phyloP scores from a whole-genome alignment of 2,797 vertebrate genomes.

The Gymnoscopelus braueri region DNA sequence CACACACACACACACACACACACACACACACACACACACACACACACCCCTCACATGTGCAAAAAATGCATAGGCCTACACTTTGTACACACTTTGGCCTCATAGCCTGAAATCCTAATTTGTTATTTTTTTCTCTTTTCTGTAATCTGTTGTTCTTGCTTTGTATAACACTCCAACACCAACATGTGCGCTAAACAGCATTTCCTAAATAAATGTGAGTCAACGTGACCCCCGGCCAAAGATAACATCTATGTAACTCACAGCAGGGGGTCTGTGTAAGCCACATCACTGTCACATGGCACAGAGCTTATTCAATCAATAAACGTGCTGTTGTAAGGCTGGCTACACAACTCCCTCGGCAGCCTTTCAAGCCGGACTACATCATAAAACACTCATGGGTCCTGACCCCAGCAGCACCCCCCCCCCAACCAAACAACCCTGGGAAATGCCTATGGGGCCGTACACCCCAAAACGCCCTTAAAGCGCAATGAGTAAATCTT shows the following conservation, averaged over 20 bases:
- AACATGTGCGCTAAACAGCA: no score
- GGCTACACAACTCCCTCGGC: constrained; percentile 39
- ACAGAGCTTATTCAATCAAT: constrained; percentile 87
- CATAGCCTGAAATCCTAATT: no score
- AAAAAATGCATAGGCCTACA: background rate
- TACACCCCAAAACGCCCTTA: constrained; percentile 37
- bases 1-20: no score
- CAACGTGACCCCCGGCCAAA: constrained; percentile 39
- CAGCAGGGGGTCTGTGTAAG: constrained; percentile 77
- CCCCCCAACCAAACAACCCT: constrained; percentile 28
- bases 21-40: no score
- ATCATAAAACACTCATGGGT: constrained; percentile 64
- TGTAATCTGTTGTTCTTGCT: no score
- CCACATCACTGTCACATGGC: constrained; percentile 73
- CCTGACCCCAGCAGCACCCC: constrained; percentile 48
- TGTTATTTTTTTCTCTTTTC: no score
- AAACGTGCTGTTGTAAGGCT: constrained; percentile 62
- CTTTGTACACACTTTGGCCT: no score
- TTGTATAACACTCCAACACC: no score
- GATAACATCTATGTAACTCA: constrained; percentile 52
- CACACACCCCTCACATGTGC: no score
- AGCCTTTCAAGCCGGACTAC: constrained; percentile 38
- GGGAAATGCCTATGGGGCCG: constrained; percentile 62
- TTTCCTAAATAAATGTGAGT: no score
- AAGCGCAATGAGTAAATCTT: constrained; percentile 45